Evolutionary conservation across 2,888 invertebrate species (phyloP).

Genomic region (Emmelina monodactyla): DNA sequence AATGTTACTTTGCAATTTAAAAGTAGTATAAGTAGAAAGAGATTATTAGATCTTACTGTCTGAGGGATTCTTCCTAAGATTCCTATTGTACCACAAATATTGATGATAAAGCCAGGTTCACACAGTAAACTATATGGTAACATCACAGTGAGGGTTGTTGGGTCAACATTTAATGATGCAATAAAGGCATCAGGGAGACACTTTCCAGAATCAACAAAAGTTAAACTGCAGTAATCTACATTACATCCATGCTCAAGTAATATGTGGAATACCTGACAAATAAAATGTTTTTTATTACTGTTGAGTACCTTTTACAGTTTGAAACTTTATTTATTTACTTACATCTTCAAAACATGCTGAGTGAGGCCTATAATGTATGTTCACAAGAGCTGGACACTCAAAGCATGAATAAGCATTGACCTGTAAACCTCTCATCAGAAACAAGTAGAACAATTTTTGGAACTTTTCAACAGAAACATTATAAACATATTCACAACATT

Average conservation of each 20-base stretch:
- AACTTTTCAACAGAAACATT: conserved; percentile 36
- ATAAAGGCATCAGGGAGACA: conserved; percentile 47
- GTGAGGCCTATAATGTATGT: conserved; percentile 41
- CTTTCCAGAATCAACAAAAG: conserved; percentile 15
- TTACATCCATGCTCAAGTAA: conserved; percentile 45
- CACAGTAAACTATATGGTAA: conserved; percentile 42
- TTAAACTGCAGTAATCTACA: conserved; percentile 42
- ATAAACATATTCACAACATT: conserved; percentile 52
- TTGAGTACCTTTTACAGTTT: no score
- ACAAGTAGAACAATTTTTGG: conserved; percentile 40
- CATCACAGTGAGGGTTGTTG: conserved; percentile 33
- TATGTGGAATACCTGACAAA: conserved; percentile 41
- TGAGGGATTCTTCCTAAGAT: conserved; percentile 29
- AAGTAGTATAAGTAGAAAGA: not conserved
- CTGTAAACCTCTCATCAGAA: conserved; percentile 42
- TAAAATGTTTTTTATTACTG: not conserved
- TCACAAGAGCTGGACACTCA: conserved; percentile 55
- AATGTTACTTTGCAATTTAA: not conserved
- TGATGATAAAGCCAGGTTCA: conserved; percentile 39
- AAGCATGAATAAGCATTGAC: conserved; percentile 38
- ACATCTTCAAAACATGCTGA: conserved; percentile 39
- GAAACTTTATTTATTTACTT: conserved; percentile 21
- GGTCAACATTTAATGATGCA: conserved; percentile 36
- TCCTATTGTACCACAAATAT: conserved; percentile 26
- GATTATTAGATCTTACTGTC: conserved; percentile 26